A percentile compares a stretch with the other conserved stretches of the same genome.
Conservation (phyloP, 2,113 vertebrate genomes). For the Nerophis lumbriciformis region DNA sequence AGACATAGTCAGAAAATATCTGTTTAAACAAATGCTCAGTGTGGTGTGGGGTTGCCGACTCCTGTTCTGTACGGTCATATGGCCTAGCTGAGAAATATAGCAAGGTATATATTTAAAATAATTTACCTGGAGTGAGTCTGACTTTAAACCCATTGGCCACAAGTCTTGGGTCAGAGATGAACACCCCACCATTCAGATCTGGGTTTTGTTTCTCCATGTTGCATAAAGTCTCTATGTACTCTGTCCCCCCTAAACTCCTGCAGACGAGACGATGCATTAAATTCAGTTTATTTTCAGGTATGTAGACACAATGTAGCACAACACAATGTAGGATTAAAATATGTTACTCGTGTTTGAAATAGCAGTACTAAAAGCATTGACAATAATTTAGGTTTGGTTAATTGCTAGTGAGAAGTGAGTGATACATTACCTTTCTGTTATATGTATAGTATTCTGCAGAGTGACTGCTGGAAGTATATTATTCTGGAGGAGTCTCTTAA, state of each 20-base stretch:
- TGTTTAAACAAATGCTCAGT: no score
- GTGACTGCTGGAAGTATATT: conserved; percentile 81
- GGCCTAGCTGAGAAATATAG: no score
- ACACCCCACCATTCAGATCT: conserved; percentile 58
- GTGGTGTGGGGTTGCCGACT: no score
- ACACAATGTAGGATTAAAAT: no score
- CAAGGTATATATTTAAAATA: no score
- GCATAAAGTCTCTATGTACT: conserved; percentile 75
- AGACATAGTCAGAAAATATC: no score
- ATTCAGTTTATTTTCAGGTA: background rate
- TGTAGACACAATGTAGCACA: conserved; percentile 3
- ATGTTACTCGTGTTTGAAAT: no score
- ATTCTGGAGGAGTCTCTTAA: conserved; percentile 84
- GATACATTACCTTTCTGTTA: conserved; percentile 85
- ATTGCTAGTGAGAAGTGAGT: conserved; percentile 27
- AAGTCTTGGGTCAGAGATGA: conserved; percentile 84
- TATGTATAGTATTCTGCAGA: conserved; percentile 78
- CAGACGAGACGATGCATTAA: background rate
- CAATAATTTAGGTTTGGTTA: conserved; percentile 18
- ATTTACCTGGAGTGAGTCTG: conserved; percentile 81
- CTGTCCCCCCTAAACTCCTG: conserved; percentile 79
- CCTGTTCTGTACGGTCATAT: no score
- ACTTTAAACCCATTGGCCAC: conserved; percentile 89
- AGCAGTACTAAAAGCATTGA: conserved; percentile 4
- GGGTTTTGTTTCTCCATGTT: conserved; percentile 77